These are phyloP conservation scores for Mesorhabditis spiculigera DNA, from an alignment of 2,888 invertebrate genomes.

Conservation along the genomic window DNA sequence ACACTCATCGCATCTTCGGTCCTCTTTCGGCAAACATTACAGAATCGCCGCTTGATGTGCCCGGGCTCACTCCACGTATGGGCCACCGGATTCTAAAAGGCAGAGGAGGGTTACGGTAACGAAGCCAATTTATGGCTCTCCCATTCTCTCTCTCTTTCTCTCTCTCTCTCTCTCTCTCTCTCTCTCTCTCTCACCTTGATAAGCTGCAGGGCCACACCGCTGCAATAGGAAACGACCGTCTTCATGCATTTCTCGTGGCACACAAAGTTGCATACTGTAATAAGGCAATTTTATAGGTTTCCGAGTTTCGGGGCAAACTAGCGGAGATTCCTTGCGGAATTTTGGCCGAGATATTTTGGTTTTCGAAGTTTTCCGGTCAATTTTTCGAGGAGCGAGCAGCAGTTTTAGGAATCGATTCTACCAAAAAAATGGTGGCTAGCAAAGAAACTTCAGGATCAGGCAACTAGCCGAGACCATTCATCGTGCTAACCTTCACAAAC, in stretches of 20 bases:
- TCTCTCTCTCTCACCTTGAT: constrained; percentile 76
- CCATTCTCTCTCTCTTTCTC: too few relatives aligned
- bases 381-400: background rate
- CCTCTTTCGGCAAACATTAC: constrained; percentile 97
- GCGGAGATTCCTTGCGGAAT: background rate
- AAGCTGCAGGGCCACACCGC: constrained; percentile 95
- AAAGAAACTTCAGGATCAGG: background rate
- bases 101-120: constrained; percentile 10
- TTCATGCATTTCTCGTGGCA: constrained; percentile 99
- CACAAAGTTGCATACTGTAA: constrained; percentile 99
- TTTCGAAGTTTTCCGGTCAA: constrained; percentile 1
- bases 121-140: background rate
- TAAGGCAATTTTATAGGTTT: background rate
- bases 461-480: constrained; percentile 7
- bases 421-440: background rate
- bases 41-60: constrained; percentile 95
- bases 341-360: constrained; percentile 4
- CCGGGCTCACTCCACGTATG: constrained; percentile 93
- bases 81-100: constrained; percentile 89
- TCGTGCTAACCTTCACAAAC: constrained; percentile 90
- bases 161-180: background rate
- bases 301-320: background rate
- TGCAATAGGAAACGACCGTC: constrained; percentile 97
- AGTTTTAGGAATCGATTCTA: background rate
- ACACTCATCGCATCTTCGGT: constrained; percentile 87